Base-by-base conservation (phyloP, 2,797 vertebrate species). In the Sebastes hubbsi region DNA sequence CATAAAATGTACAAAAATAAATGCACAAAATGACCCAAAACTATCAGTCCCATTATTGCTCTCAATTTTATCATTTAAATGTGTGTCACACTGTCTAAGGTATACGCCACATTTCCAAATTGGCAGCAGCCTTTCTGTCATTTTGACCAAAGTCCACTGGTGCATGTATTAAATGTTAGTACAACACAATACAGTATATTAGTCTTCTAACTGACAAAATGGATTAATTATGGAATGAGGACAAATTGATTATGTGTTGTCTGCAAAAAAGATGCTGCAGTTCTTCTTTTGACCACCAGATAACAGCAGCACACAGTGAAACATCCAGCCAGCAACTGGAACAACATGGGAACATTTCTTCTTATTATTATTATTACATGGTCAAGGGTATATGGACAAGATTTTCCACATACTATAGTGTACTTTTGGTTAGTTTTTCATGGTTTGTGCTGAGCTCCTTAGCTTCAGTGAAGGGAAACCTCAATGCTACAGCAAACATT, bases 231-330 rank as follows among this genome's bases (percentile, higher is more conserved):
- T 38, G 38, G 30, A 54, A n/a, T 12, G 4, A 36, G 10, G 62
- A 68, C 46, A 72, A 27, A 18, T 2, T 34, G 46, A 55, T 38
- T 20, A 25, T 12, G 14, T 30, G 5, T 4, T 18, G 34, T 5
- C 2, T 70, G 34, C 4, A 18, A 22, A 34, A 42, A 42, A 9
- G 7, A 29, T 1, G 25, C 22, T 82, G 34, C 24, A 62, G 25
- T 68, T 75, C 54, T 30, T 67, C 3, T 1, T 54, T 24, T 58
- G 4, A 69, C 70, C 81, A 82, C 66, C 22, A 70, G 81, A 38
- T 13, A 6, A 79, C 42, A 86, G 87, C 66, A 84, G 18, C 22
- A 68, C 46, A 65, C 66, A 81, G 32, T n/a, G 6, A 72, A 56
- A 63, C n/a, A 54, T 3, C 6, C 18, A 5, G 36, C 13, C 34